phyloP scores from a whole-genome alignment of 1,140 invertebrate species.

The Pseudomyrmex flavicornis region DNA sequence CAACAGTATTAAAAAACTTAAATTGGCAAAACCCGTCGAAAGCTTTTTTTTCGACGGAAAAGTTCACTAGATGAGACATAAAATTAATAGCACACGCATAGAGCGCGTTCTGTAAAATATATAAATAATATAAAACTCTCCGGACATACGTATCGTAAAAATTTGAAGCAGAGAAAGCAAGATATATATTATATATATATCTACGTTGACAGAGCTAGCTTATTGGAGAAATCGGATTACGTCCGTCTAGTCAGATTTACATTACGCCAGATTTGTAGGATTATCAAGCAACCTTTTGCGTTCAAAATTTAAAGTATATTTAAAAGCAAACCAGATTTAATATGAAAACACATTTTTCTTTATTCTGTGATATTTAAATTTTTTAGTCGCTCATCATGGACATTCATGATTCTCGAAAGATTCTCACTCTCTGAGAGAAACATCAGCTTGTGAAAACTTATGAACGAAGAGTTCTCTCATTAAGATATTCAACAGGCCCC shows the following conservation, averaged over 20 bases:
- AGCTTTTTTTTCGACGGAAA: too few species aligned
- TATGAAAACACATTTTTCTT: background rate
- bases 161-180: slow-evolving; percentile 16
- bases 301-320: slow-evolving; percentile 10
- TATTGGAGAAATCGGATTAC: slow-evolving; percentile 43
- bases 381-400: slow-evolving; percentile 7
- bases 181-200: background rate
- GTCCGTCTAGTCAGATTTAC: slow-evolving; percentile 18
- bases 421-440: too few species aligned
- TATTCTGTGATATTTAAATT: background rate
- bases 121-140: slow-evolving; percentile 24
- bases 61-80: too few species aligned
- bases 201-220: slow-evolving; percentile 9
- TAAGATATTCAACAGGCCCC: background rate
- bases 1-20: too few species aligned
- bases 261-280: slow-evolving; percentile 20
- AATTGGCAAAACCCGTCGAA: too few species aligned
- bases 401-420: slow-evolving; percentile 29
- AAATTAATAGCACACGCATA: too few species aligned
- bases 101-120: background rate
- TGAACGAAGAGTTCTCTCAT: slow-evolving; percentile 2
- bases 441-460: background rate
- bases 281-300: background rate
- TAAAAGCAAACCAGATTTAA: background rate
- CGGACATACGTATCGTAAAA: background rate